Evolutionary conservation across 23 tunicate genomes (phyloP).

Genomic region (Styela plicata): DNA sequence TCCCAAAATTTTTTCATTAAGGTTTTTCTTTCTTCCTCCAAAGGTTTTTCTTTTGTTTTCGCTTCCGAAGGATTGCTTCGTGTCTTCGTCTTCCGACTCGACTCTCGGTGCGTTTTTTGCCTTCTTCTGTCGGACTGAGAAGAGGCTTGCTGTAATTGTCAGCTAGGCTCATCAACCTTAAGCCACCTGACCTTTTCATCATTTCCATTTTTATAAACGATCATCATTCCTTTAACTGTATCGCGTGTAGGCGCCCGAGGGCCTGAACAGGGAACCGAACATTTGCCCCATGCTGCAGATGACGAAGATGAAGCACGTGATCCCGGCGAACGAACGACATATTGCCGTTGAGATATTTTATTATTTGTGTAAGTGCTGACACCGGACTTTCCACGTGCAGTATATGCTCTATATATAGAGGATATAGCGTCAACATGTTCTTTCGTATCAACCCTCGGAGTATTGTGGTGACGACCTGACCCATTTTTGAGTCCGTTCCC

Average conservation of each 20-base stretch:
- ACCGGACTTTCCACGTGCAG: not conserved
- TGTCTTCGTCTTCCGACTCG: not conserved
- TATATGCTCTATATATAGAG: not conserved
- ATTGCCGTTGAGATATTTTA: not conserved
- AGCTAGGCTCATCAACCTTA: constrained; percentile 32
- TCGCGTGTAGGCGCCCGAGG: not conserved
- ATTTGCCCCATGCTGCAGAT: not conserved
- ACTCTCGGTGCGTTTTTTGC: not conserved
- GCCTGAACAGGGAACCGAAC: not conserved
- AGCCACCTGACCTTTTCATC: constrained; percentile 58
- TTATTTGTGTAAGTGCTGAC: not conserved
- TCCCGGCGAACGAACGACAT: not conserved
- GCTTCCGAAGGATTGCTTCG: not conserved
- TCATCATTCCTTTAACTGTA: constrained; percentile 34
- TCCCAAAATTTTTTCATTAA: constrained; percentile 60
- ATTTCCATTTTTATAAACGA: constrained; percentile 60
- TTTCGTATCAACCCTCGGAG: not conserved
- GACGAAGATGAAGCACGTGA: not conserved
- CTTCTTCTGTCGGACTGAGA: not conserved
- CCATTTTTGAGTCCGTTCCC: not conserved
- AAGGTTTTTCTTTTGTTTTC: constrained; percentile 12
- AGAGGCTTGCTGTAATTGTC: constrained; percentile 45
- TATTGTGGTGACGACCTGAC: not conserved
- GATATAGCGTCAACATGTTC: not conserved
- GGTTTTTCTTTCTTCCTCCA: not conserved